phyloP scores from a whole-genome alignment of 2,797 vertebrate genomes.

The Galago senegalensis region DNA sequence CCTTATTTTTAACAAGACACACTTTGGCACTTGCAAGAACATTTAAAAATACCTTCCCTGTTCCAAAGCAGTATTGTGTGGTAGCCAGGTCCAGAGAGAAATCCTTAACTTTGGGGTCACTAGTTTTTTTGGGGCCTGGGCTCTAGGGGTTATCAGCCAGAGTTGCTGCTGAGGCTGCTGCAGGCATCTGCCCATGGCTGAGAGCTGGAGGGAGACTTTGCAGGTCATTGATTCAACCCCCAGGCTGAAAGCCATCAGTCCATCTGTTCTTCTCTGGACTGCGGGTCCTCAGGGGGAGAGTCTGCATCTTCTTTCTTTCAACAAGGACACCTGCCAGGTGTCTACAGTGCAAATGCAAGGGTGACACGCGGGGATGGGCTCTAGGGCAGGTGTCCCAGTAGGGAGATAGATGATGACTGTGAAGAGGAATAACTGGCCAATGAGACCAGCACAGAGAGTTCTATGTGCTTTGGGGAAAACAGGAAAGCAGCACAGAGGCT shows the following conservation, averaged over 20 bases:
- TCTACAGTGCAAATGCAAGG: neutral
- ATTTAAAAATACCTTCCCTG: constrained; percentile 84
- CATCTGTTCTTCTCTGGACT: neutral
- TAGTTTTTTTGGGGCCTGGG: neutral
- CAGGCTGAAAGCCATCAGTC: neutral
- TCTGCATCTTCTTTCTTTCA: neutral
- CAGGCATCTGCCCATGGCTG: neutral
- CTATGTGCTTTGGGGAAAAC: neutral
- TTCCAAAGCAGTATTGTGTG: constrained; percentile 62
- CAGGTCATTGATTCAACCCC: neutral
- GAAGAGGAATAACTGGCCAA: neutral
- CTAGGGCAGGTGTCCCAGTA: neutral
- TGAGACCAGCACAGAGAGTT: neutral
- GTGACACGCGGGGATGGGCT: neutral
- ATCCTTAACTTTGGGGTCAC: constrained; percentile 57
- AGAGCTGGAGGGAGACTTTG: neutral
- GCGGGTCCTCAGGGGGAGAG: neutral
- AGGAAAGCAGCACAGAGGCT: neutral
- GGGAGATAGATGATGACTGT: neutral
- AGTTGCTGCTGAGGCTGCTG: neutral
- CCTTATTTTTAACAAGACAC: constrained; percentile 85
- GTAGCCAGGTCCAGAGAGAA: constrained; percentile 63
- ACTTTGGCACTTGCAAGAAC: constrained; percentile 80
- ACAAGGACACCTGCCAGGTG: neutral
- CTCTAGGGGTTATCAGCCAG: neutral